Conservation (phyloP, 2,888 invertebrate species). For the Eristalis intricaria region DNA sequence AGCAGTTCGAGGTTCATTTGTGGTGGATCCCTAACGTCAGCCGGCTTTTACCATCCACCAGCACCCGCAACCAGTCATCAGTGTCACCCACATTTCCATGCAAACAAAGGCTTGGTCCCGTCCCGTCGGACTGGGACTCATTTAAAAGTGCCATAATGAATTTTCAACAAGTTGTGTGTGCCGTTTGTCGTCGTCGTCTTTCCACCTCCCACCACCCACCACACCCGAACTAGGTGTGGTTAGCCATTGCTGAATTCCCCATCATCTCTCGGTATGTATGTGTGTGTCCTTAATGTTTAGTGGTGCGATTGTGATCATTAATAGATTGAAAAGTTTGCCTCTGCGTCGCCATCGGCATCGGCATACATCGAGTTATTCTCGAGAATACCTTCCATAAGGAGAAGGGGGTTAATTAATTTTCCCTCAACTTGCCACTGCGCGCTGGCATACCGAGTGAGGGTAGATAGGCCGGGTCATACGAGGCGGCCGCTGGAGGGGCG, state of each 20-base stretch:
- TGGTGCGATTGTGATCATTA: constrained; percentile 69
- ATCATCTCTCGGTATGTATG: background rate
- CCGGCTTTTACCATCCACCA: background rate
- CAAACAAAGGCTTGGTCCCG: constrained; percentile 60
- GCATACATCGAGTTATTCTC: background rate
- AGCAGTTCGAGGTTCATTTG: constrained; percentile 66
- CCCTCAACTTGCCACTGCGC: constrained; percentile 1
- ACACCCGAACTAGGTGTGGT: background rate
- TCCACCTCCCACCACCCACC: too few species aligned
- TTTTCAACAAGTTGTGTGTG: constrained; percentile 67
- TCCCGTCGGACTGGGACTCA: constrained; percentile 39
- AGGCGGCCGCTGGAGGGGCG: too few species aligned
- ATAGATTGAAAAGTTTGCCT: constrained; percentile 62
- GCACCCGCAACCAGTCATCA: constrained; percentile 14
- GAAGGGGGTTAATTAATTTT: constrained; percentile 60
- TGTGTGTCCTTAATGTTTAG: constrained; percentile 65
- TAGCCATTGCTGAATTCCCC: constrained; percentile 11
- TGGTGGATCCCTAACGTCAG: constrained; percentile 25
- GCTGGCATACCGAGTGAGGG: background rate
- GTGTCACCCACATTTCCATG: constrained; percentile 46
- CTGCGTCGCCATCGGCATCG: background rate
- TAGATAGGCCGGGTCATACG: background rate
- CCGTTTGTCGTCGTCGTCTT: background rate
- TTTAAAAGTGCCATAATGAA: constrained; percentile 69
- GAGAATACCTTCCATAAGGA: background rate